Evolutionary conservation across 1,140 invertebrate species (phyloP).

Genomic region (Bradysia coprophila): DNA sequence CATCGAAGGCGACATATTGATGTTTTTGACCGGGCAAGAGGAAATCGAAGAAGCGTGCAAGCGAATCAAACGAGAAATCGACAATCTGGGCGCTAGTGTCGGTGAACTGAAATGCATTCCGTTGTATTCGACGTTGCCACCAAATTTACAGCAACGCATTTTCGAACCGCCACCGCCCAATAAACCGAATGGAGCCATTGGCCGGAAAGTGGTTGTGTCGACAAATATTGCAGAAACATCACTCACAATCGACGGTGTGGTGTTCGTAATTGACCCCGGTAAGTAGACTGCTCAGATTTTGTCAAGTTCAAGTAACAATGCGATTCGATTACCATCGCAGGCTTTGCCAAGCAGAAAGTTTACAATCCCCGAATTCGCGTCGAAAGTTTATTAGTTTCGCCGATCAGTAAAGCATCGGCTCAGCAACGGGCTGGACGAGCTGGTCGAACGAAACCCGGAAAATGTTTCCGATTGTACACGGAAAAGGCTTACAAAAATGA

Average conservation of each 20-base stretch:
- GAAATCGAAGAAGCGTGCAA: constrained; percentile 99
- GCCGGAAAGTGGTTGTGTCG: constrained; percentile 91
- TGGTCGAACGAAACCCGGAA: constrained; percentile 90
- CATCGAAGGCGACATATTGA: constrained; percentile 75
- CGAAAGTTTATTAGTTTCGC: constrained; percentile 92
- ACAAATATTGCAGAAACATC: constrained; percentile 99
- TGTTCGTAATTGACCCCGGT: constrained; percentile 99
- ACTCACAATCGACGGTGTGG: constrained; percentile 98
- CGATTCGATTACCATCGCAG: too few relatives aligned
- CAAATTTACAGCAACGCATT: constrained; percentile 92
- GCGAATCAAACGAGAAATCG: constrained; percentile 89
- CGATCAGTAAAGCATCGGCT: constrained; percentile 98
- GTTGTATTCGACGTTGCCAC: constrained; percentile 93
- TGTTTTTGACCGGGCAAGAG: constrained; percentile 89
- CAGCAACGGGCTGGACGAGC: constrained; percentile 96
- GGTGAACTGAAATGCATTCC: constrained; percentile 98
- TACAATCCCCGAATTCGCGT: constrained; percentile 95
- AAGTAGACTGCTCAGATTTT: too few relatives aligned
- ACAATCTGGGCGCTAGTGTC: constrained; percentile 90
- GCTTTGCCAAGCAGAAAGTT: constrained; percentile 98
- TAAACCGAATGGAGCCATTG: constrained; percentile 85
- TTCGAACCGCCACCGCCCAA: constrained; percentile 91
- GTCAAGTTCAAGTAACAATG: too few relatives aligned
- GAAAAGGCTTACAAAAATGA: constrained; percentile 98
- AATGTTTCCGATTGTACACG: constrained; percentile 96